These are phyloP conservation scores for Corbicula japonica DNA, from an alignment of 2,888 invertebrate species.

Conservation along the genomic window DNA sequence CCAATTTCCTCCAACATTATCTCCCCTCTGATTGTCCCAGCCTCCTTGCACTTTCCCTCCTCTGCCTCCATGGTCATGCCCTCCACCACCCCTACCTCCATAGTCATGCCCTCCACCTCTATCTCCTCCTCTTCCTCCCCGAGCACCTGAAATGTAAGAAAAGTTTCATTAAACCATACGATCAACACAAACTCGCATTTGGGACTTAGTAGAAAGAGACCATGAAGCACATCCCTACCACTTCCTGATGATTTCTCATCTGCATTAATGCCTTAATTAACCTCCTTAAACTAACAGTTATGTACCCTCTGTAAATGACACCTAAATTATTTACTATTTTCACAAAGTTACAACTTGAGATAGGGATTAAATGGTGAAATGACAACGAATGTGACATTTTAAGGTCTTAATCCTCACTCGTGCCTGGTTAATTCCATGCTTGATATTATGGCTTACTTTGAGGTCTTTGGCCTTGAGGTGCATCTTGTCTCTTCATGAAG, in stretches of 20 bases:
- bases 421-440: too few relatives aligned
- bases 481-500: conserved; percentile 91
- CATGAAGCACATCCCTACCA: too few relatives aligned
- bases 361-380: too few relatives aligned
- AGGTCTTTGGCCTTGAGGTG: conserved; percentile 73
- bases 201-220: too few relatives aligned
- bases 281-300: too few relatives aligned
- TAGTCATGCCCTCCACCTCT: conserved; percentile 63
- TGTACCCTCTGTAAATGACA: too few relatives aligned
- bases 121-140: conserved; percentile 66
- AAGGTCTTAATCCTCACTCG: background rate
- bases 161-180: background rate
- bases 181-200: too few relatives aligned
- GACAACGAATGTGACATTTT: background rate
- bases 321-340: too few relatives aligned
- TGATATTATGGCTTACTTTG: conserved; percentile 71
- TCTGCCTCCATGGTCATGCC: conserved; percentile 63
- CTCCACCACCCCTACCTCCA: conserved; percentile 73
- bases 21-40: conserved; percentile 76
- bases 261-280: too few relatives aligned
- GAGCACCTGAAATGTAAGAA: conserved; percentile 79
- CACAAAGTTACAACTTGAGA: too few relatives aligned
- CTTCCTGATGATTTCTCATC: too few relatives aligned
- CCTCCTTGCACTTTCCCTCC: conserved; percentile 81
- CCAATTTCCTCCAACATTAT: conserved; percentile 80